Evolutionary conservation across 2,888 invertebrate genomes (phyloP), one percentile per base, ranked within the genome.

Genomic region (Phymatocera aterrima): DNA sequence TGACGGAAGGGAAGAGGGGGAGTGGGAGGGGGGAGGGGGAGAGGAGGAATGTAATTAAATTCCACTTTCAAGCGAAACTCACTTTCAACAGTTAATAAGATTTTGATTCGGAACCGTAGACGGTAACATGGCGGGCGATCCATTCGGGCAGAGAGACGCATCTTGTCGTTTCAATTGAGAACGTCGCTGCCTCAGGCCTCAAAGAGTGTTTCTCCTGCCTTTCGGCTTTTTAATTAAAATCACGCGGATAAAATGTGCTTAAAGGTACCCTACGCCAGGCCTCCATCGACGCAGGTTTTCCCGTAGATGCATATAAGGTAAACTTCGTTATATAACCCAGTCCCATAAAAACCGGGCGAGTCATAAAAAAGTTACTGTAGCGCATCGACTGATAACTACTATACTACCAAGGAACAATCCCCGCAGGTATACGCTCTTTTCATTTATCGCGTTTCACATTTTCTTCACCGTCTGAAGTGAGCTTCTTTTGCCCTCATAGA

Each of bases 61-160:
- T 87, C 85, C 84, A 85, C 84, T 87, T 86, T 83, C 83, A 87
- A 86, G 83, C 84, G 84, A 85, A 86, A 87, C 84, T 86, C 83
- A 85, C 84, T 86, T 85, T 85, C 83, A 84, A 84, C 82, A 83
- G 84, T 86, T 87, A 86, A 86, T 88, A 87, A 87, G 86, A 87
- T 87, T 87, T 88, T 84, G 84, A 87, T 86, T 85, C 83, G 81
- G 79, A 83, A 82, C 81, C 83, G 68, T 80, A 78, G 83, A 82
- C 79, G 79, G 79, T 82, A 81, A 86, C 83, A 84, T 83, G 84
- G 86, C 83, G 78, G 77, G 37, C 75, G 77, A 80, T 75, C 68
- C 78, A 80, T 72, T 75, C 60, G 65, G 34, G 57, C 34, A 75
- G 75, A 72, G 65, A 68, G 70, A 70, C 57, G 48, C 64, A 64